phyloP scores from a whole-genome alignment of 2,113 vertebrate genomes.

The Centropus unirufus region DNA sequence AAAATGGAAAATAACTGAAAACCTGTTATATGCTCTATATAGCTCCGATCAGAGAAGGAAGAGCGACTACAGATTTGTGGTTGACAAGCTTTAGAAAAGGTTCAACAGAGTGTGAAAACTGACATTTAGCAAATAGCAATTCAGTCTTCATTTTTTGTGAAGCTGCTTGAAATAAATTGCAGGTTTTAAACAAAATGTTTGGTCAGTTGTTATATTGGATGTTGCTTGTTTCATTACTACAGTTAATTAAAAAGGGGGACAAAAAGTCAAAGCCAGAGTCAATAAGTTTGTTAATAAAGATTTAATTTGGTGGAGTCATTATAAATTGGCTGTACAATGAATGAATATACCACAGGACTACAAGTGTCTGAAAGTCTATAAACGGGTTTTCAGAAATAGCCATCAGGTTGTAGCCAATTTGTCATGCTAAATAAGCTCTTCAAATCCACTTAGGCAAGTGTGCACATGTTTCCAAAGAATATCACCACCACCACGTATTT shows the following conservation, averaged over 20 bases:
- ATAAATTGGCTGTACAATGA: constrained; percentile 52
- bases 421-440: constrained; percentile 39
- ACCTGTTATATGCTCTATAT: not conserved
- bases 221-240: constrained; percentile 50
- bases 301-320: constrained; percentile 51
- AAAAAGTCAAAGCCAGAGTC: constrained; percentile 15
- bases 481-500: not conserved
- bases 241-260: constrained; percentile 65
- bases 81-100: constrained; percentile 58
- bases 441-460: constrained; percentile 21
- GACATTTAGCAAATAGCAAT: constrained; percentile 47
- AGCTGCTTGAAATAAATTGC: not conserved
- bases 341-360: constrained; percentile 11
- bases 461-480: not conserved
- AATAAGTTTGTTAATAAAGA: constrained; percentile 62
- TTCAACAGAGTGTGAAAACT: constrained; percentile 64
- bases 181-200: constrained; percentile 50
- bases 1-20: constrained; percentile 40
- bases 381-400: constrained; percentile 48
- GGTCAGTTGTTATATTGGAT: constrained; percentile 3
- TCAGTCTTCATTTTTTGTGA: constrained; percentile 9
- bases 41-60: constrained; percentile 21
- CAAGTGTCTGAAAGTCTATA: not conserved
- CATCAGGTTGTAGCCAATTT: constrained; percentile 38
- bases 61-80: constrained; percentile 12